Evolutionary conservation across 1,140 invertebrate species (phyloP).

Genomic region (Temnothorax curvispinosus): DNA sequence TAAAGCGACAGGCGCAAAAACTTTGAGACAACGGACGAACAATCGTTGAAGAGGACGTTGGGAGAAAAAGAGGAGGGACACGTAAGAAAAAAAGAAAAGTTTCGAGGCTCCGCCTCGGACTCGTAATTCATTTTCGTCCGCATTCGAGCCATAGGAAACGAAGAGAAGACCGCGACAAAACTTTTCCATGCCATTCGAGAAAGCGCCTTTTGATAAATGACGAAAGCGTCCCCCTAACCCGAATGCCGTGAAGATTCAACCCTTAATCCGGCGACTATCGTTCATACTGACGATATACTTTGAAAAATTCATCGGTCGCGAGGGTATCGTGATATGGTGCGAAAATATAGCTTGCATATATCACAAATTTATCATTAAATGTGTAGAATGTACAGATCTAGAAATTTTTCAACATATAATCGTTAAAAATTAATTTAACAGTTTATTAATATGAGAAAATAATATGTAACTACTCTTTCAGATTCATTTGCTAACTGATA

Average conservation of each 20-base stretch:
- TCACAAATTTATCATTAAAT: slow-evolving; percentile 9
- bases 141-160: slow-evolving; percentile 47
- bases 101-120: slow-evolving; percentile 51
- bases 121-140: slow-evolving; percentile 67
- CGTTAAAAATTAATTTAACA: background rate
- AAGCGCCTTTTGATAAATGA: slow-evolving; percentile 72
- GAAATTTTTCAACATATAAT: background rate
- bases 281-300: slow-evolving; percentile 16
- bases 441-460: background rate
- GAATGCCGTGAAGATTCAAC: slow-evolving; percentile 50
- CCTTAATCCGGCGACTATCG: slow-evolving; percentile 57
- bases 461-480: background rate
- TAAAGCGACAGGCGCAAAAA: slow-evolving; percentile 69
- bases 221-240: slow-evolving; percentile 34
- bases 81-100: slow-evolving; percentile 24
- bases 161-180: slow-evolving; percentile 60
- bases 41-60: slow-evolving; percentile 35
- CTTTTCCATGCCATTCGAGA: slow-evolving; percentile 43
- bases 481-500: background rate
- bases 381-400: background rate
- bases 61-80: background rate
- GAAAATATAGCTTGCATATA: slow-evolving; percentile 19
- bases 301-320: slow-evolving; percentile 39
- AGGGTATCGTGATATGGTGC: slow-evolving; percentile 10
- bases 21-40: slow-evolving; percentile 66